A percentile compares a stretch with the other conserved stretches of the same genome.
Conservation (phyloP, 1,140 invertebrate genomes). For the Drosophila paulistorum region DNA sequence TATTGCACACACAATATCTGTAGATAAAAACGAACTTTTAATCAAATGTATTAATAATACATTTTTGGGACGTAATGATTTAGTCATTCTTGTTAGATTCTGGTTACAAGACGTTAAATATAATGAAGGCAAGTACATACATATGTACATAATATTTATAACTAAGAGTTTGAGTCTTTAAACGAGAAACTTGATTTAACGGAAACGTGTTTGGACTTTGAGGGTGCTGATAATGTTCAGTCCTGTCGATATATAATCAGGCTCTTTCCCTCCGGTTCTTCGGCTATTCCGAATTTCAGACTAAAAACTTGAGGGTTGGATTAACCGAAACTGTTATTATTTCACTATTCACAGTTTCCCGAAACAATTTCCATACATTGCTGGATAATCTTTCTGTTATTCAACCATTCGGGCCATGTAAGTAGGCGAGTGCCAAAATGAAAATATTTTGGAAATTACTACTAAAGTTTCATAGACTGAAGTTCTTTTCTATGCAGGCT, state of each 20-base stretch:
- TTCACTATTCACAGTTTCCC: background rate
- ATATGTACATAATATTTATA: background rate
- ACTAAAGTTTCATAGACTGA: background rate
- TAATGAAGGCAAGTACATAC: background rate
- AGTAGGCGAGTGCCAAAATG: background rate
- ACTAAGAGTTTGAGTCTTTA: too few relatives aligned
- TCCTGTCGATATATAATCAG: too few relatives aligned
- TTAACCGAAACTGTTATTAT: background rate
- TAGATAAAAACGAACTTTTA: constrained; percentile 5
- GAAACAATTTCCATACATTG: background rate
- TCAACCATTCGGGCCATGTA: background rate
- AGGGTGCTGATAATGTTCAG: too few relatives aligned
- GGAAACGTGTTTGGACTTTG: too few relatives aligned
- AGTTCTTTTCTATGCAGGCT: constrained; percentile 1
- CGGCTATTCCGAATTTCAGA: too few relatives aligned
- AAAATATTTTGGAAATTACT: background rate
- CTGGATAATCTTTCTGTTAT: background rate
- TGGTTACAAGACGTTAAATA: background rate
- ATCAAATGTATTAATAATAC: background rate
- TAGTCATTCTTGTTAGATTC: constrained; percentile 1
- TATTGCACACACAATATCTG: constrained; percentile 4
- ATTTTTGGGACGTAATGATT: background rate
- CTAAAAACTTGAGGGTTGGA: too few relatives aligned
- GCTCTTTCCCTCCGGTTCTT: too few relatives aligned
- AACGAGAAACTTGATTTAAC: too few relatives aligned